Evolutionary conservation across 1,140 invertebrate species (phyloP).

Genomic region (Galleria mellonella): DNA sequence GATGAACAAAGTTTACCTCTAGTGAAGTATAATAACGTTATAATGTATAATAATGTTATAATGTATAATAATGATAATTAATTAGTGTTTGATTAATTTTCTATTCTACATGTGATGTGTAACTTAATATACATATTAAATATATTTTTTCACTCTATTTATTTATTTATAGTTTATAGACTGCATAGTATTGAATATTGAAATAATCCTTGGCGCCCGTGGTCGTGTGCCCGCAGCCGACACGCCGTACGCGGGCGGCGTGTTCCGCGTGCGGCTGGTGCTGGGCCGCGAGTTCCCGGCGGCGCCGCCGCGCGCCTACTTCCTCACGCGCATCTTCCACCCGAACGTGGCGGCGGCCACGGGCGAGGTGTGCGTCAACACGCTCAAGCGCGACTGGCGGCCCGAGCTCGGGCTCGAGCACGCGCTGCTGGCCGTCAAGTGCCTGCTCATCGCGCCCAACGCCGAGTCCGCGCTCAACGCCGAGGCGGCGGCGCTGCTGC

Average conservation of each 20-base stretch:
- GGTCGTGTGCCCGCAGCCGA: too few species aligned
- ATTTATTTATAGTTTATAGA: too few species aligned
- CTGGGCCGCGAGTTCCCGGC: constrained; percentile 95
- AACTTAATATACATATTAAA: too few species aligned
- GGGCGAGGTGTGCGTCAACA: constrained; percentile 98
- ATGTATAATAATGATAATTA: too few species aligned
- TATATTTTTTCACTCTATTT: too few species aligned
- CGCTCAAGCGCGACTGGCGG: constrained; percentile 98
- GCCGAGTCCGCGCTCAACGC: constrained; percentile 62
- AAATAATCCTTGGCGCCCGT: background rate
- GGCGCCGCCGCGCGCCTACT: constrained; percentile 95
- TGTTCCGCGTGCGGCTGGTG: constrained; percentile 92
- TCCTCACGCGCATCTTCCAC: constrained; percentile 98
- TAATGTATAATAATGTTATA: too few species aligned
- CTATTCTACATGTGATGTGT: too few species aligned
- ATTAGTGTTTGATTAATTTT: too few species aligned
- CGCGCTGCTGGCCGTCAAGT: constrained; percentile 85
- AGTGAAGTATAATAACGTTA: too few species aligned
- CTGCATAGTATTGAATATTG: background rate
- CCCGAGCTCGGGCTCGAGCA: constrained; percentile 97
- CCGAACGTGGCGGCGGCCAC: constrained; percentile 92
- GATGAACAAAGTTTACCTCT: too few species aligned
- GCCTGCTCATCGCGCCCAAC: constrained; percentile 60
- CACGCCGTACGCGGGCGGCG: constrained; percentile 89
- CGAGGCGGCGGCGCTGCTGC: constrained; percentile 52